Evolutionary conservation across 2,797 vertebrate species (phyloP).

Genomic region (Nannoperca australis): DNA sequence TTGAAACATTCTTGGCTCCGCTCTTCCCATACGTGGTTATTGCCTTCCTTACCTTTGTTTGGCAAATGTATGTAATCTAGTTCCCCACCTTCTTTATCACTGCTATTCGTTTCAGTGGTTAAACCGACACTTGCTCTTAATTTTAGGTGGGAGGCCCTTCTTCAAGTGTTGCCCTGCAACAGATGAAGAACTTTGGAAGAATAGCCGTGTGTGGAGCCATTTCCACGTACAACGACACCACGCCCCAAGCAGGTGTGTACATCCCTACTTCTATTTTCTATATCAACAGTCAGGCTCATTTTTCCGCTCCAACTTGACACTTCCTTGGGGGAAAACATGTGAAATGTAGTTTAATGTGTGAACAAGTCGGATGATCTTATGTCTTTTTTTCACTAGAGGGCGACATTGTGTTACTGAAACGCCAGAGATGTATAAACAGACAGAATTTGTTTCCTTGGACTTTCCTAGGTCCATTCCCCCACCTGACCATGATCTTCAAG

Average conservation of each 20-base stretch:
- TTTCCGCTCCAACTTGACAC: not conserved
- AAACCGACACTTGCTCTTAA: not conserved
- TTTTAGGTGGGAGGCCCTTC: slow-evolving; percentile 89
- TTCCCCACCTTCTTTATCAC: not conserved
- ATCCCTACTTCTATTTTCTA: rapidly evolving
- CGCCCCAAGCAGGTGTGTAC: slow-evolving; percentile 83
- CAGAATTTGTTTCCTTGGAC: not conserved
- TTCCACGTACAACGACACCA: slow-evolving; percentile 86
- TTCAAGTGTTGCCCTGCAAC: slow-evolving; percentile 79
- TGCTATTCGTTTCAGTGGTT: not conserved
- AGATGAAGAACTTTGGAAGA: slow-evolving; percentile 91
- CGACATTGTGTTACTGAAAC: not conserved
- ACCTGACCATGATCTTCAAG: slow-evolving; percentile 80
- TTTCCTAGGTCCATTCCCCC: slow-evolving; percentile 83
- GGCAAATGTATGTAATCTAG: not conserved
- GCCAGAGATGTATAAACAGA: not conserved
- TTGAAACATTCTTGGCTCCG: not conserved
- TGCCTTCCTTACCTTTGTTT: not conserved
- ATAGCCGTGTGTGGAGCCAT: slow-evolving; percentile 91
- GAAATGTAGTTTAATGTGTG: not conserved
- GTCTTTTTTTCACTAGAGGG: slow-evolving; percentile 52
- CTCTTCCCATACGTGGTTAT: not conserved
- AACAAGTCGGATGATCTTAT: not conserved
- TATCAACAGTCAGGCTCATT: no score
- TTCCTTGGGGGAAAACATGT: no score